Percentiles rank a stretch among this genome's conserved stretches.
These are phyloP conservation scores for Arctia plantaginis DNA, from an alignment of 2,888 invertebrate species.

Conservation along the genomic window DNA sequence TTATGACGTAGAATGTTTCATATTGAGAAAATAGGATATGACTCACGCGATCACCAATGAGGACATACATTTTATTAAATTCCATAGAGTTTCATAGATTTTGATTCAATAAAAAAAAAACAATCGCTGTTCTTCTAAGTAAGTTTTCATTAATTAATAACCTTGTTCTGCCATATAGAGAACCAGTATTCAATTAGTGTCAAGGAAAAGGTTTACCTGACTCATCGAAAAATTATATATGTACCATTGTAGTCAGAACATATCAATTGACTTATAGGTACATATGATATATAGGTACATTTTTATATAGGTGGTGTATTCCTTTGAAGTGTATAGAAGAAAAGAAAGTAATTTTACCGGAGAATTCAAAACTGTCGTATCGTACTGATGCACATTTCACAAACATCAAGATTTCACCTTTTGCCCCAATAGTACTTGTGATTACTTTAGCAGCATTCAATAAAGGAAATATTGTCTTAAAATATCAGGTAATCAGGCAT, in stretches of 20 bases:
- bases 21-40: constrained; percentile 37
- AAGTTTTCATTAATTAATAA: constrained; percentile 28
- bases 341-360: neutral
- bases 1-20: constrained; percentile 18
- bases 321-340: neutral
- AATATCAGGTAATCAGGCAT: neutral
- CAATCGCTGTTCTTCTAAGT: constrained; percentile 22
- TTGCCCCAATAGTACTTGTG: neutral
- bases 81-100: constrained; percentile 11
- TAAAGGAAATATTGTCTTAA: neutral
- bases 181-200: constrained; percentile 31
- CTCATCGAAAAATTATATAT: constrained; percentile 21
- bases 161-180: constrained; percentile 24
- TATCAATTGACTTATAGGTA: neutral
- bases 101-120: constrained; percentile 35
- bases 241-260: neutral
- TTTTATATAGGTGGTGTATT: neutral
- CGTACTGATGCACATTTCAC: neutral
- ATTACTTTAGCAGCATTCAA: neutral
- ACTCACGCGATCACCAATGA: constrained; percentile 32
- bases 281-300: no score
- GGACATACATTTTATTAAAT: constrained; percentile 29
- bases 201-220: constrained; percentile 39
- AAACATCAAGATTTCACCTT: neutral
- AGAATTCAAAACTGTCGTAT: neutral